Base-by-base conservation (phyloP, 30 jellyfish, hydroid and myxozoan species). In the Turritopsis dohrnii region DNA sequence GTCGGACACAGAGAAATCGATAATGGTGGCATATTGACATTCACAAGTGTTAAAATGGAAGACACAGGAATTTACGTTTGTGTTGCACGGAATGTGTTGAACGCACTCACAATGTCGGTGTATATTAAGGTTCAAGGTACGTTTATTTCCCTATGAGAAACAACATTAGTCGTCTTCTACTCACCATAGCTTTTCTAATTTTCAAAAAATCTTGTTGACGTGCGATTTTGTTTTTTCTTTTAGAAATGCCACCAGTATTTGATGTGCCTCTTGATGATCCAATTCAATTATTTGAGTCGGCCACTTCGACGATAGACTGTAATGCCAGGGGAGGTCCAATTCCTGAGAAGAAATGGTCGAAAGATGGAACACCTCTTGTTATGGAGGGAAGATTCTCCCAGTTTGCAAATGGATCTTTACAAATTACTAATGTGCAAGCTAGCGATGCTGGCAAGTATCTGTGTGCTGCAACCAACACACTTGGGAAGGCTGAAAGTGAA, bases 281-380 rank as follows among this genome's bases (percentile, higher is more conserved):
- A 16, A 88, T 88, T 89, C 85, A 88, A 28, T 72, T 93, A 24
- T 93, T 84, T 86, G 87, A 93, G 21, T 89, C 91, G 18, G 83
- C 89, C 21, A 29, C 52, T 16, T 87, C 84, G 71, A 60, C 71
- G 82, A 85, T 93, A 18, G 90, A 85, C 23, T 93, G 98, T 89
- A 72, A 84, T 24, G 96, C 98, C 22, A 26, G 52, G 21, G 98
- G 95, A 26, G 98, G 98, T 18, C 98, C 98, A 8, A 76, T 82
- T 21, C 98, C 98, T 7, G 87, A 79, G 26, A 85, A 75, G 84
- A 85, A 86, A 16, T 93, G 98, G 98, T 31, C 52, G 54, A 84
- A 80, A 81, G 96, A 93, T 80, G 79, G 79, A 27, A 66, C 52
- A 66, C 65, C 65, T 8, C 54, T 85, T 23, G 86, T 74, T 72